These are phyloP conservation scores for Chalcis sispes DNA, from an alignment of 2,888 invertebrate species.

Conservation along the genomic window DNA sequence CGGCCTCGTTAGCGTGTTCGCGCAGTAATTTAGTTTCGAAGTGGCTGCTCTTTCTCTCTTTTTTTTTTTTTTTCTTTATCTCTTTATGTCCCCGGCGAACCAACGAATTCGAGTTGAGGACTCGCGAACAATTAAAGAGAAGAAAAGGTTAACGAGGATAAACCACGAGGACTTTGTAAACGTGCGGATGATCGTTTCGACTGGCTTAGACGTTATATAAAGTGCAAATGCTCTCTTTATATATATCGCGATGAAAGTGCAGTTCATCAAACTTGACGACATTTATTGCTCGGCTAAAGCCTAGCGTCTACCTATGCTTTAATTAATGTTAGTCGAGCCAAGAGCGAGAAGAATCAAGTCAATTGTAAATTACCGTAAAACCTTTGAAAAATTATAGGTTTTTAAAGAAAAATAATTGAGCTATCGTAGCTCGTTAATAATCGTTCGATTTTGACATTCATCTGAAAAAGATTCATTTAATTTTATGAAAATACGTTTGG, in stretches of 20 bases:
- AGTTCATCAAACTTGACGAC: not conserved
- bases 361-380: no score
- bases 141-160: conserved; percentile 49
- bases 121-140: conserved; percentile 36
- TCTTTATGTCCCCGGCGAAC: not conserved
- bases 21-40: conserved; percentile 50
- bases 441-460: no score
- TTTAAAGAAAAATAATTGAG: no score
- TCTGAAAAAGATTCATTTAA: no score
- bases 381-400: no score
- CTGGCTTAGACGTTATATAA: conserved; percentile 16
- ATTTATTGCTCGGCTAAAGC: not conserved
- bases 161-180: not conserved
- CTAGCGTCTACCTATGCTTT: no score
- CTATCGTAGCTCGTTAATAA: no score
- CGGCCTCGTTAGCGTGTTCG: conserved; percentile 52
- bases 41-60: no score
- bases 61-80: no score
- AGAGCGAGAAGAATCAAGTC: conserved; percentile 2
- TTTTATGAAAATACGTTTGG: no score
- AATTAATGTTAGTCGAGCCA: conserved; percentile 8
- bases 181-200: conserved; percentile 21
- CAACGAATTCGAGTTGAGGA: conserved; percentile 28
- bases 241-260: not conserved
- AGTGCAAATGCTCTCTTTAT: conserved; percentile 8